These are phyloP conservation scores for Ophion slaviceki DNA, from an alignment of 2,888 invertebrate species.

Conservation along the genomic window DNA sequence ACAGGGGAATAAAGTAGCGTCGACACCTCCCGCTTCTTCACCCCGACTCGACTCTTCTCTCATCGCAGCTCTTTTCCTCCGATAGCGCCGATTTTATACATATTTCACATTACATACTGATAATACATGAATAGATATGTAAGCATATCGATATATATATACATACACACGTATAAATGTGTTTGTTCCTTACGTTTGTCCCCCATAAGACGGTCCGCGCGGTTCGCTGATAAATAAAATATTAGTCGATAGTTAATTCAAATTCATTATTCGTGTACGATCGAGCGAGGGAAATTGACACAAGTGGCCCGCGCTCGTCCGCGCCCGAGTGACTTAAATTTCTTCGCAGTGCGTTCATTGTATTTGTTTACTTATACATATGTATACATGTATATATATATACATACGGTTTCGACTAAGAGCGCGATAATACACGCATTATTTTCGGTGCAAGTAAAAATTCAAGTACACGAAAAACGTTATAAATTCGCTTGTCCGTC, in stretches of 20 bases:
- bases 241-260: constrained; percentile 77
- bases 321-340: constrained; percentile 36
- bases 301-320: constrained; percentile 59
- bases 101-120: constrained; percentile 20
- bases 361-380: neutral
- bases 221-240: constrained; percentile 78
- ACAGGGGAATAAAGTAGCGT: constrained; percentile 1
- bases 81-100: constrained; percentile 51
- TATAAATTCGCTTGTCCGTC: neutral
- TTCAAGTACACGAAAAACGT: neutral
- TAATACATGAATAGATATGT: neutral
- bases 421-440: neutral
- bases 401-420: neutral
- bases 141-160: neutral
- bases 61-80: constrained; percentile 56
- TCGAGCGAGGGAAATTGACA: constrained; percentile 68
- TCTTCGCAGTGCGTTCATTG: neutral
- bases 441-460: neutral
- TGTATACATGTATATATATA: neutral
- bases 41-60: constrained; percentile 43
- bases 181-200: constrained; percentile 18
- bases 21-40: constrained; percentile 32
- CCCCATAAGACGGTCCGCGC: constrained; percentile 6
- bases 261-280: constrained; percentile 76
- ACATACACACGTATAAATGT: neutral